Percentiles rank a stretch among this genome's conserved stretches.
Evolutionary conservation across 2,113 vertebrate species (phyloP).

Genomic region (Vidua macroura): DNA sequence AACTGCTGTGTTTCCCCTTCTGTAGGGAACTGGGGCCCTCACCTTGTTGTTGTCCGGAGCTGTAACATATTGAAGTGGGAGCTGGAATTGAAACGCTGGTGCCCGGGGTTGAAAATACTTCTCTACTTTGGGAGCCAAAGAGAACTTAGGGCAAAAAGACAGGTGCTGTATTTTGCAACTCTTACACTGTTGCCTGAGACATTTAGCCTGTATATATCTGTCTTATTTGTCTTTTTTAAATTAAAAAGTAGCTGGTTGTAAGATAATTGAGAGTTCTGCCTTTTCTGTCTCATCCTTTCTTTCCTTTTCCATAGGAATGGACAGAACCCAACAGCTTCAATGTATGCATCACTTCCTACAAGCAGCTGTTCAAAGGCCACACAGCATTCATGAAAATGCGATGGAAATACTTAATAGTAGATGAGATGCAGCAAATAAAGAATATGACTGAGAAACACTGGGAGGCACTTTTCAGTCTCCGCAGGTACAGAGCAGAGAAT

Average conservation of each 20-base stretch:
- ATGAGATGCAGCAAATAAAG: constrained; percentile 89
- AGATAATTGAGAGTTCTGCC: not conserved
- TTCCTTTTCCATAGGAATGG: constrained; percentile 77
- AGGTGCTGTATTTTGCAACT: constrained; percentile 64
- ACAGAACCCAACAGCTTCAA: constrained; percentile 86
- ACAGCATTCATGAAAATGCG: constrained; percentile 81
- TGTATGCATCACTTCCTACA: constrained; percentile 90
- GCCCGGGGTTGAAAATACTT: constrained; percentile 88
- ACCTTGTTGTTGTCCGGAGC: constrained; percentile 87
- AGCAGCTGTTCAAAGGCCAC: constrained; percentile 87
- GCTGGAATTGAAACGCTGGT: constrained; percentile 92
- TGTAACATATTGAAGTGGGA: constrained; percentile 91
- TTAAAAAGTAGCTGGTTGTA: not conserved
- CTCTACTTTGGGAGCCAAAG: constrained; percentile 85
- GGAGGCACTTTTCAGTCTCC: constrained; percentile 85
- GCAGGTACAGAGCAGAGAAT: constrained; percentile 72
- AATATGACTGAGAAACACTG: constrained; percentile 91
- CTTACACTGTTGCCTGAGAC: not conserved
- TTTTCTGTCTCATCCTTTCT: not conserved
- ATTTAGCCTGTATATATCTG: not conserved
- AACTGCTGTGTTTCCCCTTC: not conserved
- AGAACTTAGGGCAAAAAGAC: constrained; percentile 85
- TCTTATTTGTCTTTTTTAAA: not conserved
- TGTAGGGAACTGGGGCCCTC: constrained; percentile 89
- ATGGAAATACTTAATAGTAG: constrained; percentile 88